Evolutionary conservation across 2,888 invertebrate genomes (phyloP).

Genomic region (Digitonthophagus gazella): DNA sequence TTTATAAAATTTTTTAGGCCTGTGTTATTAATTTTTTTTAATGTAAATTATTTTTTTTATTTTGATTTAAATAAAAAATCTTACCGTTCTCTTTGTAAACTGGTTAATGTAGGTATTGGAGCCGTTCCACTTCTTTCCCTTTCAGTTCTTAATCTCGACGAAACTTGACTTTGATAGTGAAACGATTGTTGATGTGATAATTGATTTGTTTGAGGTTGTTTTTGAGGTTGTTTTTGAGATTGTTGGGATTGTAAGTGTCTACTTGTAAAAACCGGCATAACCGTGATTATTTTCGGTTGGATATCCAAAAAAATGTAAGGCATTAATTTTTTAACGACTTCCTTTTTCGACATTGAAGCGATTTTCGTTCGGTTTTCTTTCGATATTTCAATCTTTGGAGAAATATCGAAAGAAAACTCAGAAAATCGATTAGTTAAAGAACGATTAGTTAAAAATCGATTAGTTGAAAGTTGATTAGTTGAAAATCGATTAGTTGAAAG

Average conservation of each 20-base stretch:
- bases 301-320: conserved; percentile 26
- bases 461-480: no score
- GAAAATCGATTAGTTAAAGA: no score
- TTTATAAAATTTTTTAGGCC: no score
- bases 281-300: conserved; percentile 18
- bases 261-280: conserved; percentile 23
- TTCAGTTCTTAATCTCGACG: not conserved
- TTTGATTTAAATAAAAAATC: not conserved
- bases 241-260: no score
- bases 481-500: no score
- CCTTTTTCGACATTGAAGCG: conserved; percentile 26
- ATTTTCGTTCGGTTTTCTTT: conserved; percentile 33
- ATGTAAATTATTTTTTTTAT: not conserved
- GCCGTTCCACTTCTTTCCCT: no score
- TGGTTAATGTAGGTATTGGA: no score
- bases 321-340: conserved; percentile 20
- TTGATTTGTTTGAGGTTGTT: no score
- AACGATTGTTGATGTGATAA: no score
- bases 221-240: not conserved
- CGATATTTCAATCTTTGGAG: not conserved
- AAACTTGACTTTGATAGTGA: not conserved
- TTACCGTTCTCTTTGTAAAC: not conserved
- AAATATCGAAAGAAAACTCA: not conserved
- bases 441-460: no score
- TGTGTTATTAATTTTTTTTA: no score